Evolutionary conservation across 2,113 vertebrate species (phyloP), one percentile per base, ranked within the genome.

Genomic region (Gnathonemus longibarbis): DNA sequence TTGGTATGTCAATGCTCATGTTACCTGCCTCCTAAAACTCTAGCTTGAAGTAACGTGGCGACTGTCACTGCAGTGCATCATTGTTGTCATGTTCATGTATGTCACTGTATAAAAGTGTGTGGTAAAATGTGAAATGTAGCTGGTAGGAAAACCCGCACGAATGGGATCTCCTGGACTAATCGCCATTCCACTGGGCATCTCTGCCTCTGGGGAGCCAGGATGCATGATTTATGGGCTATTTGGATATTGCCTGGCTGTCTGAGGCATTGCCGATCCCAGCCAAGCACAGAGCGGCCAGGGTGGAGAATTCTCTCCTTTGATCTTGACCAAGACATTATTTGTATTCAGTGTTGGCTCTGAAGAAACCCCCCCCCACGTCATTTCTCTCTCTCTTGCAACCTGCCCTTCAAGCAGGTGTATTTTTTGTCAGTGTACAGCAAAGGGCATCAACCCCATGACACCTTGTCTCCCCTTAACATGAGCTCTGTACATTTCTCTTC

Each of bases 211-310:
- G 74, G 84, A 53, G 92, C 90, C 91, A 88, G 88, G 62, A 74
- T 52, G 85, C 53, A 15, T 95, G 93, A 95, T 95, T 95, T 93
- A 95, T 95, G 92, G 92, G 89, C 93, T 94, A 92, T 95, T 92
- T 93, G 92, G 91, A 94, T 91, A 93, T 93, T 91, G 93, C 92
- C 90, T 88, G 91, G 91, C 90, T 49, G 91, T 92, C 93, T 90
- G 89, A 90, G 89, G 85, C 89, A 92, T 92, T 89, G 35, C 89
- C 92, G 91, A 93, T 89, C 91, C 53, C 58, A 87, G 86, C 50
- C 52, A 90, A 49, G 53, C 21, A 56, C 86, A 87, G 31, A 83
- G 49, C 46, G 58, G 31, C 50, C 56, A 39, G 70, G 24, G 24
- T 83, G 77, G 66, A 83, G 74, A 17, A 88, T 88, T 88, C 52